phyloP scores from a whole-genome alignment of 2,888 invertebrate species.

The Orthosia gothica region DNA sequence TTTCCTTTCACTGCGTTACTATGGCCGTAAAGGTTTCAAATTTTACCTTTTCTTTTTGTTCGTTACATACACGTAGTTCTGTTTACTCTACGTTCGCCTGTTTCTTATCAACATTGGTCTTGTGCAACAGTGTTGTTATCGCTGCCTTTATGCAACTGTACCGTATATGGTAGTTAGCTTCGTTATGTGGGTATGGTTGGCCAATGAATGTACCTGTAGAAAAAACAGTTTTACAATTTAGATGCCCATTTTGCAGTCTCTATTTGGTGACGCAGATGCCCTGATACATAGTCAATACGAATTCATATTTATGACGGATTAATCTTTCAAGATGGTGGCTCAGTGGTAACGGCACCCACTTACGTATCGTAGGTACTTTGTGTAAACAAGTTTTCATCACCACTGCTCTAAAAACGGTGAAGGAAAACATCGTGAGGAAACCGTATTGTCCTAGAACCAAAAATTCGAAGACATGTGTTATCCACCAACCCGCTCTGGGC shows the following conservation, averaged over 20 bases:
- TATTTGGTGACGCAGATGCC: too few species aligned
- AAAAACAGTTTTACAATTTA: background rate
- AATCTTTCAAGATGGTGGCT: too few species aligned
- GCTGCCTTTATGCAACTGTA: conserved; percentile 70
- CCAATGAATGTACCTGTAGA: background rate
- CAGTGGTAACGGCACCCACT: too few species aligned
- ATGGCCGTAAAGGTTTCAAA: conserved; percentile 40
- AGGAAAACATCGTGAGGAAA: too few species aligned
- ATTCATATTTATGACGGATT: too few species aligned
- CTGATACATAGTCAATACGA: too few species aligned
- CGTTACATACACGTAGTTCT: conserved; percentile 27
- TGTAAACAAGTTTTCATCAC: too few species aligned
- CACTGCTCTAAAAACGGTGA: too few species aligned
- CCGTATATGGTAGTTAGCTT: conserved; percentile 49
- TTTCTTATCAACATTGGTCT: conserved; percentile 72
- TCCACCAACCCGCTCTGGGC: too few species aligned
- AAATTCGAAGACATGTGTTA: too few species aligned
- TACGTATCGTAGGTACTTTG: too few species aligned
- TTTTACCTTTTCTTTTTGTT: conserved; percentile 49
- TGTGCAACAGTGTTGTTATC: conserved; percentile 73
- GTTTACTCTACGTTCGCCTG: conserved; percentile 56
- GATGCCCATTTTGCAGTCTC: background rate
- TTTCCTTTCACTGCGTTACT: conserved; percentile 20
- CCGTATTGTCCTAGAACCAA: too few species aligned
- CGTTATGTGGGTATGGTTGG: conserved; percentile 19